Base-by-base conservation (phyloP, 2,113 vertebrate genomes). In the Menidia beryllina region DNA sequence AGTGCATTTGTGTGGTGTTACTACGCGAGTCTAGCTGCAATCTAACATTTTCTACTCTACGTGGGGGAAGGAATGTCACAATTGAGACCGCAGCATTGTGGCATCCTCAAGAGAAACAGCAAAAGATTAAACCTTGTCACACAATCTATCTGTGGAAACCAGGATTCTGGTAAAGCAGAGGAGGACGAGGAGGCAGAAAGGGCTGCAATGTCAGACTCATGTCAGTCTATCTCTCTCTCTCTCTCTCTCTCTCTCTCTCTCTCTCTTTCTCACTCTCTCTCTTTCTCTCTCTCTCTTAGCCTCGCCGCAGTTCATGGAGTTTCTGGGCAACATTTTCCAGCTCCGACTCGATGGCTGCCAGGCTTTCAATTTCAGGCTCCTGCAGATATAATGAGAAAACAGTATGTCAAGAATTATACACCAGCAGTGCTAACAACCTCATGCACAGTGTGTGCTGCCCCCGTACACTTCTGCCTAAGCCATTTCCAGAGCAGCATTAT, bases 261-360 rank as follows among this genome's bases (percentile, higher is more conserved):
- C 2, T 34, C 30, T 30, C 38, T 64, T 45, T 57, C 30, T 34
- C 2, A 8, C 30, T 30, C 38, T 64, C 50, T 57, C 30, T 36
- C 38, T 30, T n/a, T 34, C 2, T 34, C 30, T 30, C 38, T 64
- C 50, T 57, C 30, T 38, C 45, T 94, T 86, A 92, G 77, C 92
- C 90, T 76, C 76, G 92, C 68, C 93, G 92, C 81, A 98, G 91
- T 19, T 95, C 91, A 0, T 97, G 96, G 65, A 99, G 93, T 86
- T 96, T 96, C 87, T 95, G 94, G 61, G 96, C 95, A 4, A 97
- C 95, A 0, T 90, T 95, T 86, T 99, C 96, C 38, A 99, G 94
- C 90, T 99, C 97, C 0, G 96, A 96, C 92, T 99, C 95, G 0
- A 99, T 98, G 88, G 95, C 92, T 0, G 96, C 96, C 82, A 99